Evolutionary conservation across 2,888 invertebrate species (phyloP).

Genomic region (Papilio elwesi): DNA sequence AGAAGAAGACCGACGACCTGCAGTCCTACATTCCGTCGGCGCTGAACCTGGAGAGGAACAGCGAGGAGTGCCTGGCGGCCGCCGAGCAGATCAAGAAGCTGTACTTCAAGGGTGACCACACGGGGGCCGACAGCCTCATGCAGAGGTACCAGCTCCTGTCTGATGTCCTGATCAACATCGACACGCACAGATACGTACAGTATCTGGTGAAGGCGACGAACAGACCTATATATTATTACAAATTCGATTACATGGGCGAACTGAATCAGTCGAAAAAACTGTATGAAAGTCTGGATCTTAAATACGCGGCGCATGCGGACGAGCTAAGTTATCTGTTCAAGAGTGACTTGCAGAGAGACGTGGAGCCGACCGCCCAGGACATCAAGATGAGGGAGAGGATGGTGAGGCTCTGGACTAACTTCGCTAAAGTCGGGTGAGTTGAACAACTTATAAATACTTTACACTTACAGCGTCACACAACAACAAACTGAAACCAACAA

Average conservation of each 20-base stretch:
- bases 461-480: not conserved
- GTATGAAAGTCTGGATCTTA: constrained; percentile 51
- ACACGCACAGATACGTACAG: constrained; percentile 67
- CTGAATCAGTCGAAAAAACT: constrained; percentile 61
- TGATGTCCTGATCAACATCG: constrained; percentile 62
- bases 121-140: constrained; percentile 57
- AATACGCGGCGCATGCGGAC: constrained; percentile 67
- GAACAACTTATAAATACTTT: not conserved
- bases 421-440: constrained; percentile 78
- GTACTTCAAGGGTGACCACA: constrained; percentile 64
- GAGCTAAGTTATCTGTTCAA: constrained; percentile 74
- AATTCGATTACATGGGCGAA: constrained; percentile 73
- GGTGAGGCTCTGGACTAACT: constrained; percentile 77
- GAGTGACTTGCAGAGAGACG: constrained; percentile 62
- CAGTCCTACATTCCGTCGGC: constrained; percentile 66
- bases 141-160: constrained; percentile 68
- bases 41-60: constrained; percentile 63
- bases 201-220: constrained; percentile 66
- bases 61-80: constrained; percentile 60
- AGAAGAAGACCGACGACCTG: constrained; percentile 60
- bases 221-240: constrained; percentile 71
- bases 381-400: constrained; percentile 72
- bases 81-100: constrained; percentile 61
- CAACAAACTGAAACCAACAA: not conserved
- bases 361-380: constrained; percentile 66